Conservation (phyloP, 2,797 vertebrate species). For the Meda fulgida region DNA sequence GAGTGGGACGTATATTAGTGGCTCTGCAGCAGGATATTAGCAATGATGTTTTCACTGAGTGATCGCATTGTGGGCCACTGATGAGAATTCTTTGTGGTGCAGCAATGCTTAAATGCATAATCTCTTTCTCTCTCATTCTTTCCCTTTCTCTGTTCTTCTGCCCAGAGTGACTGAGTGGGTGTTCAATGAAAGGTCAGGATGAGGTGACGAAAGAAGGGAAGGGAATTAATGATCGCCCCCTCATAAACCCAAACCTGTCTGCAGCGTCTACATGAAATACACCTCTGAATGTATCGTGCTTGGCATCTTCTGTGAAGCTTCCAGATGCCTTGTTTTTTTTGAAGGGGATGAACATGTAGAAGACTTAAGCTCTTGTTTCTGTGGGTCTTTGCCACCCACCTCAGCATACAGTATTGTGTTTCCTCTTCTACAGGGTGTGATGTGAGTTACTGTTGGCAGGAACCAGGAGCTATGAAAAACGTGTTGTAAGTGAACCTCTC, state of each 20-base stretch:
- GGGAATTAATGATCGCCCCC: slow-evolving; percentile 23
- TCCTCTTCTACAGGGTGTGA: slow-evolving; percentile 54
- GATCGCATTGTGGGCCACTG: neutral
- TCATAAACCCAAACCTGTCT: slow-evolving; percentile 13
- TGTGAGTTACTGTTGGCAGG: slow-evolving; percentile 66
- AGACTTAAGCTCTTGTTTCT: slow-evolving; percentile 48
- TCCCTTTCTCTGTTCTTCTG: neutral
- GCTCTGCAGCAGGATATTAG: neutral
- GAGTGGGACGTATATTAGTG: neutral
- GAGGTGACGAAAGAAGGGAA: slow-evolving; percentile 66
- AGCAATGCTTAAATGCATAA: slow-evolving; percentile 15
- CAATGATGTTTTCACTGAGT: slow-evolving; percentile 20
- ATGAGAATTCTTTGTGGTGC: slow-evolving; percentile 12
- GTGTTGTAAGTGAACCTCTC: slow-evolving; percentile 43
- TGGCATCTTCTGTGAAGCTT: slow-evolving; percentile 9
- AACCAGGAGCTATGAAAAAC: slow-evolving; percentile 35
- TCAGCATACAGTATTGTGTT: slow-evolving; percentile 61
- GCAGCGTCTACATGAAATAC: neutral
- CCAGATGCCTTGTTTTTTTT: neutral
- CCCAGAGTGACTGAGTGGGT: slow-evolving; percentile 57
- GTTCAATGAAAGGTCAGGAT: slow-evolving; percentile 72
- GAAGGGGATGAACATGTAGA: neutral
- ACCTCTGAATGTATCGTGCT: neutral
- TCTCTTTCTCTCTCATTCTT: neutral
- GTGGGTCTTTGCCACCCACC: slow-evolving; percentile 51